These are phyloP conservation scores for Gorsachius magnificus DNA, from an alignment of 2,797 vertebrate species.

Conservation along the genomic window DNA sequence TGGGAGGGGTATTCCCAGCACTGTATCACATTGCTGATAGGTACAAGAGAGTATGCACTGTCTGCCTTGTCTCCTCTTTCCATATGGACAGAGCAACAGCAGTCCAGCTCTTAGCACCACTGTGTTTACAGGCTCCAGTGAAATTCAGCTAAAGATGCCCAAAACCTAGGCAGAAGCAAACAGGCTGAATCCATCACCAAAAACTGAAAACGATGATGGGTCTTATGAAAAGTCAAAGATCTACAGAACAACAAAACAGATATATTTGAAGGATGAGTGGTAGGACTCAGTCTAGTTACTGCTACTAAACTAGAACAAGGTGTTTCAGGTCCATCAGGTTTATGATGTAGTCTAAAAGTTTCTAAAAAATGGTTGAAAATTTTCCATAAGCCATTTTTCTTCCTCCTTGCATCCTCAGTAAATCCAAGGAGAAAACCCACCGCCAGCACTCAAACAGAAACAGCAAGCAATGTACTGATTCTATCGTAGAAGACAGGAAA, in stretches of 20 bases:
- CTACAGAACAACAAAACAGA: background rate
- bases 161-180: background rate
- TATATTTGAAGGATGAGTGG: background rate
- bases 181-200: background rate
- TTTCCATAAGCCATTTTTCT: background rate
- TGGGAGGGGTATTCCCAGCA: background rate
- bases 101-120: background rate
- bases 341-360: background rate
- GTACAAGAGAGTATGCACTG: background rate
- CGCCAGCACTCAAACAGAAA: background rate
- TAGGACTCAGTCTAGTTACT: background rate
- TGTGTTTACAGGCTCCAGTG: background rate
- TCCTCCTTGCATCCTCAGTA: background rate
- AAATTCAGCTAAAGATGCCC: background rate
- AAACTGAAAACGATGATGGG: background rate
- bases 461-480: background rate
- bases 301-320: background rate
- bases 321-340: background rate
- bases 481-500: constrained; percentile 11
- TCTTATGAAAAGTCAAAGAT: background rate
- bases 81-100: background rate
- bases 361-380: background rate
- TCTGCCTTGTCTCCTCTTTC: background rate
- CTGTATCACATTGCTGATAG: background rate
- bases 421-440: background rate